These are phyloP conservation scores for Cheiracanthium punctorium DNA, from an alignment of 2,888 invertebrate genomes.

Conservation along the genomic window DNA sequence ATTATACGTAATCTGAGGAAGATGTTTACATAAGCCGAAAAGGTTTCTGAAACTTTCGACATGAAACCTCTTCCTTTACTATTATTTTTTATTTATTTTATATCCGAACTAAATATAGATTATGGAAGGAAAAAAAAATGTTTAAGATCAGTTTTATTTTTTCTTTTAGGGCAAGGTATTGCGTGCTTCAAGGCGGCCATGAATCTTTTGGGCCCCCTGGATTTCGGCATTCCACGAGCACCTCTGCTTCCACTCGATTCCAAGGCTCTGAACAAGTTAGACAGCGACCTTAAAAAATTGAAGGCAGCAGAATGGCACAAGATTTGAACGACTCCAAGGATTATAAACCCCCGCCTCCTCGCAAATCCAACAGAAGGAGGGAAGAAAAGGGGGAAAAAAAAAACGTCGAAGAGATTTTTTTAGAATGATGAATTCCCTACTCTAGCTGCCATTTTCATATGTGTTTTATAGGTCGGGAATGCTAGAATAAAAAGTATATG, in stretches of 20 bases:
- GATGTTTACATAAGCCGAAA: too few species aligned
- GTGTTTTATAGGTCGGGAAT: neutral
- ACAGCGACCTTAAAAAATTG: slow-evolving; percentile 47
- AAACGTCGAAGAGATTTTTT: neutral
- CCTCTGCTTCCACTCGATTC: slow-evolving; percentile 48
- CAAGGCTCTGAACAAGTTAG: slow-evolving; percentile 26
- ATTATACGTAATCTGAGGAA: too few species aligned
- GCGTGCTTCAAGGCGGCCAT: slow-evolving; percentile 60
- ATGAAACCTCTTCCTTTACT: too few species aligned
- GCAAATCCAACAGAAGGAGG: neutral
- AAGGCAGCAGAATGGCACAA: slow-evolving; percentile 25
- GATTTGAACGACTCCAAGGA: neutral
- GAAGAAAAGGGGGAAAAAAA: neutral
- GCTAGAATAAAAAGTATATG: neutral
- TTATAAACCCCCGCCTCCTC: neutral
- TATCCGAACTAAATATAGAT: too few species aligned
- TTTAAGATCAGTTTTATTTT: too few species aligned
- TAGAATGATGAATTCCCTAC: neutral
- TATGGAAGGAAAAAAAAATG: too few species aligned
- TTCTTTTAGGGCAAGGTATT: slow-evolving; percentile 42
- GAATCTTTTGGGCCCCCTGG: slow-evolving; percentile 46
- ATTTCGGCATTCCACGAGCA: slow-evolving; percentile 52
- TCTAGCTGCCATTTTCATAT: neutral
- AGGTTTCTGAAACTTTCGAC: too few species aligned
- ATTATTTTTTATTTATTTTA: too few species aligned